These are phyloP conservation scores for Mythimna impura DNA, from an alignment of 2,888 invertebrate species.

Conservation along the genomic window DNA sequence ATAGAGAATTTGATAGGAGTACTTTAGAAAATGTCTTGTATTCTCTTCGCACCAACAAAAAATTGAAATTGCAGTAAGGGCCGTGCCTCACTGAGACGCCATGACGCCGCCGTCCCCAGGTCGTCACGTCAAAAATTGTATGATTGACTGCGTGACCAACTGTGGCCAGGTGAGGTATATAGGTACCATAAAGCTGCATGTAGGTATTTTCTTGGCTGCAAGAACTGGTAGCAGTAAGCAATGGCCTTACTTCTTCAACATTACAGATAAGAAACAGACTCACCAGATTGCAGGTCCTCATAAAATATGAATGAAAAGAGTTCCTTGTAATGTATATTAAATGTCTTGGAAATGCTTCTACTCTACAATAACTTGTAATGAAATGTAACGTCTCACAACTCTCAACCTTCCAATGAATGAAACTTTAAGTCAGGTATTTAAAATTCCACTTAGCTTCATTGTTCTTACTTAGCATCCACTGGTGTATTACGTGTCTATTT, in stretches of 20 bases:
- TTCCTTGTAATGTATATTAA: not conserved
- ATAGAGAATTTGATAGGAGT: not conserved
- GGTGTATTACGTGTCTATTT: conserved; percentile 17
- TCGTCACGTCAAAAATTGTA: too few species aligned
- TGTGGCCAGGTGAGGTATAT: too few species aligned
- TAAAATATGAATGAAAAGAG: not conserved
- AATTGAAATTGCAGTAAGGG: not conserved
- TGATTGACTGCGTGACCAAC: too few species aligned
- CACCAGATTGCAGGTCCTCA: not conserved
- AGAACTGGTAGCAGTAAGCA: too few species aligned
- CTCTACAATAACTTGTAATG: not conserved
- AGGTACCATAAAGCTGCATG: too few species aligned
- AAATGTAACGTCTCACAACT: not conserved
- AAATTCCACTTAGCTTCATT: conserved; percentile 22
- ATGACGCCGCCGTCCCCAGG: too few species aligned
- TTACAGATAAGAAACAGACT: too few species aligned
- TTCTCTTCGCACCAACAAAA: not conserved
- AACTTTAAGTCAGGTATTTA: conserved; percentile 6
- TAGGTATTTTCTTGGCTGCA: too few species aligned
- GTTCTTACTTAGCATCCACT: not conserved
- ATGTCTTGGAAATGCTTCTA: not conserved
- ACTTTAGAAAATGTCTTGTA: not conserved
- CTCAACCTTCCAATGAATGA: conserved; percentile 19
- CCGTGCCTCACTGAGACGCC: too few species aligned
- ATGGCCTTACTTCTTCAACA: too few species aligned